These are phyloP conservation scores for Brachypodius melanocephalos DNA, from an alignment of 2,113 vertebrate genomes.

Conservation along the genomic window DNA sequence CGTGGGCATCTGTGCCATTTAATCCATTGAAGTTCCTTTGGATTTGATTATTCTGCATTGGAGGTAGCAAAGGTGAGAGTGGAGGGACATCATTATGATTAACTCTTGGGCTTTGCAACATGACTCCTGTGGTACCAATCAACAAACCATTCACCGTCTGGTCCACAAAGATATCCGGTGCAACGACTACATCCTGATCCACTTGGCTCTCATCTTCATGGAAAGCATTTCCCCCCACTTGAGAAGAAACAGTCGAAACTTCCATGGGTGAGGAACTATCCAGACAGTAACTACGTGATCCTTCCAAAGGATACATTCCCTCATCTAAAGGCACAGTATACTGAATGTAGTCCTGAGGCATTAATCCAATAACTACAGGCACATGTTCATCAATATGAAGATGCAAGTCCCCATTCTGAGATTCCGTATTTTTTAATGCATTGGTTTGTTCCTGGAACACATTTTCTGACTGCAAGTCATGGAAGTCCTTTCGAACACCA, in stretches of 20 bases:
- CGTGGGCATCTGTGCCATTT: conserved; percentile 81
- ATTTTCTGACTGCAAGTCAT: conserved; percentile 85
- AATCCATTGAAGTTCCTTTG: conserved; percentile 88
- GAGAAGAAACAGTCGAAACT: conserved; percentile 80
- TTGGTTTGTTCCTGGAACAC: conserved; percentile 83
- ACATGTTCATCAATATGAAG: conserved; percentile 92
- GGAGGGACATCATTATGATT: conserved; percentile 79
- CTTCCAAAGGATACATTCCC: conserved; percentile 91
- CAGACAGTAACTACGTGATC: conserved; percentile 87
- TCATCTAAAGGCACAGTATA: conserved; percentile 99
- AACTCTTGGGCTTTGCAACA: conserved; percentile 85
- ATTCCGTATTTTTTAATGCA: conserved; percentile 81
- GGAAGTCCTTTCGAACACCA: conserved; percentile 90
- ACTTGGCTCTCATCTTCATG: conserved; percentile 81
- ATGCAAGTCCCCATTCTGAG: conserved; percentile 86
- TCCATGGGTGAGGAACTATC: conserved; percentile 93
- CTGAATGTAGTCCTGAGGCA: conserved; percentile 98
- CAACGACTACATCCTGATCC: conserved; percentile 81
- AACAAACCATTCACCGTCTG: conserved; percentile 84
- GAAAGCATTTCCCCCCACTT: conserved; percentile 75
- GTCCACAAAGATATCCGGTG: conserved; percentile 89
- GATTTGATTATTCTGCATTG: conserved; percentile 82
- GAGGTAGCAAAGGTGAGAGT: conserved; percentile 91
- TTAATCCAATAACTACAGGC: conserved; percentile 95
- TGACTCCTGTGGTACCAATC: conserved; percentile 82